phyloP scores from a whole-genome alignment of 2,113 vertebrate species.

The Chloropsis cyanopogon region DNA sequence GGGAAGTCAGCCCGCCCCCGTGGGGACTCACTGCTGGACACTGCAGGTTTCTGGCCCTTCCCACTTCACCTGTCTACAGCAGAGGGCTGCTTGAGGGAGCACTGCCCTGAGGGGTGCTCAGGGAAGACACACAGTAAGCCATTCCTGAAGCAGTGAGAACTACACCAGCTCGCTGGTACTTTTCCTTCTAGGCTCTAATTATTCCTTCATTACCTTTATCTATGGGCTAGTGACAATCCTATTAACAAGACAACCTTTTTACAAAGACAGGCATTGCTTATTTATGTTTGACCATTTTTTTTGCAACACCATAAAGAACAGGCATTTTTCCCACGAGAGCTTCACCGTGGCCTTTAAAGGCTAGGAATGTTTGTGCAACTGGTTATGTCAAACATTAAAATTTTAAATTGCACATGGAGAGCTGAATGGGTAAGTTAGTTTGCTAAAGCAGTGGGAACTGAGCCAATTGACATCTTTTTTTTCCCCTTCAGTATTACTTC shows the following conservation, averaged over 20 bases:
- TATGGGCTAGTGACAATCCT: neutral
- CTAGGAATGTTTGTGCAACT: neutral
- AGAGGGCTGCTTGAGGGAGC: neutral
- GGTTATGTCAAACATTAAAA: neutral
- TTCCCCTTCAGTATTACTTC: neutral
- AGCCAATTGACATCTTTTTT: neutral
- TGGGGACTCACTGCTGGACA: fast-evolving
- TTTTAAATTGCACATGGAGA: neutral
- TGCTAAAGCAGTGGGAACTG: neutral
- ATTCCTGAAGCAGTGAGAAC: neutral
- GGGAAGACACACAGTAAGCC: neutral
- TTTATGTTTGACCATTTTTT: neutral
- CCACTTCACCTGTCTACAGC: neutral
- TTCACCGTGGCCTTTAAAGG: neutral
- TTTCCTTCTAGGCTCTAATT: neutral
- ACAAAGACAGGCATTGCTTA: neutral
- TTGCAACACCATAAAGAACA: neutral
- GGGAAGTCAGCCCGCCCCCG: neutral
- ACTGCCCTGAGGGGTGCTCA: neutral
- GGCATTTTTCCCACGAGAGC: neutral
- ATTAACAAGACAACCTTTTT: neutral
- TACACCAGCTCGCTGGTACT: neutral
- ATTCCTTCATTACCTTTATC: neutral
- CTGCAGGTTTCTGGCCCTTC: neutral
- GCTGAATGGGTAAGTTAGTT: neutral